Evolutionary conservation across 2,888 invertebrate species (phyloP), one percentile per base, ranked within the genome.

Genomic region (Acrobasis suavella): DNA sequence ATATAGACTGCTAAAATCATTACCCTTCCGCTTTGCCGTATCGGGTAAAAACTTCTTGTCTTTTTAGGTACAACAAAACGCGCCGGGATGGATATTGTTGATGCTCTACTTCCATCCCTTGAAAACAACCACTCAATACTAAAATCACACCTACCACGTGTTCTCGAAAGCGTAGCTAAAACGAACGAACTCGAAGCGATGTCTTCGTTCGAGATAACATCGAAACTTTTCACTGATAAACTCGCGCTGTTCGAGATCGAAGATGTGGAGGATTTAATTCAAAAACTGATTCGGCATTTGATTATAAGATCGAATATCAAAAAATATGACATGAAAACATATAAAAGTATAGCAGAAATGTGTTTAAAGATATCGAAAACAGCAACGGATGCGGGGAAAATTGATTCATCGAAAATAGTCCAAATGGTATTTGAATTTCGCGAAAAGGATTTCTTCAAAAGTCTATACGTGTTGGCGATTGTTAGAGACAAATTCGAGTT

Each of bases 71-170:
- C 71, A 0, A 63, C 69, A 0, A 73, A 70, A 50, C 71, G 74
- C 12, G 75, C 81, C 0, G 81, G 80, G 0, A 61, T 84, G 8
- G 80, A 86, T 2, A 67, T 88, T 54, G 63, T 78, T 0, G 72
- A 78, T 8, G 73, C 80, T 0, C 58, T 87, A 10, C 14, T 84
- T 38, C 49, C 70, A 14, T 68, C 78, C 0, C 55, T 87, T 0
- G 79, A 79, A 56, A 72, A 78, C 0, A 81, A 86, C 59, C 81
- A 85, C 15, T 59, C 68, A 0, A n/a, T 83, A 0, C 74, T 77
- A 1, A 67, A 75, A 39, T 67, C 69, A 0, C 66, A 79, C 56
- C 64, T 89, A 22, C 81, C 83, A 1, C 63, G 70, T 0, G 64
- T 87, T 0, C 15, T 85, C 0, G 49, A 68, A 1, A 50, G 67